Evolutionary conservation across 2,888 invertebrate species (phyloP).

Genomic region (Phortica magna): DNA sequence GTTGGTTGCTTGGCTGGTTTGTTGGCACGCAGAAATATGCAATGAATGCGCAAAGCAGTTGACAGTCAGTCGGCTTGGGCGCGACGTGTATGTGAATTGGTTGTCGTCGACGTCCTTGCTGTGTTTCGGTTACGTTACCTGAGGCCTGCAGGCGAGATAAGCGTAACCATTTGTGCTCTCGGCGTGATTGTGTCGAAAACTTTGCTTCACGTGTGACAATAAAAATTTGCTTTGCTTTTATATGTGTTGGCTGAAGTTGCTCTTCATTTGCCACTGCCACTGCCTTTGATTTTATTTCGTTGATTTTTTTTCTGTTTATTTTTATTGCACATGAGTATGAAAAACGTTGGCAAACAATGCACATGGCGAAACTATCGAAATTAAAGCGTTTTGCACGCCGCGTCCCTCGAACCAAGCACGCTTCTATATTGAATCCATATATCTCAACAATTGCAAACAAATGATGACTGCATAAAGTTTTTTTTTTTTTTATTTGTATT

Average conservation of each 20-base stretch:
- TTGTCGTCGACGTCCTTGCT: neutral
- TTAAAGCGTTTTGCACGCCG: neutral
- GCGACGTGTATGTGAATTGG: conserved; percentile 4
- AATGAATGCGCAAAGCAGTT: neutral
- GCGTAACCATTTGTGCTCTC: neutral
- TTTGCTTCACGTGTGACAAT: conserved; percentile 37
- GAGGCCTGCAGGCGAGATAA: conserved; percentile 21
- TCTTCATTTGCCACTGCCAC: neutral
- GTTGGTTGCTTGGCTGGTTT: neutral
- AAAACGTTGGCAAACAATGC: neutral
- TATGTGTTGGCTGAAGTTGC: neutral
- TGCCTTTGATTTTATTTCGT: neutral
- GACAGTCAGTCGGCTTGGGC: neutral
- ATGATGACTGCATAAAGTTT: neutral
- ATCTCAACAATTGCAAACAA: conserved; percentile 1
- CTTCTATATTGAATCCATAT: neutral
- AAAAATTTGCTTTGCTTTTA: conserved; percentile 25
- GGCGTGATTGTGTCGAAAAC: conserved; percentile 30
- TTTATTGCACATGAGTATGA: neutral
- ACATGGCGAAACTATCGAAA: neutral
- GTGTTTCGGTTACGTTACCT: neutral
- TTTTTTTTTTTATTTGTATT: conserved; percentile 27
- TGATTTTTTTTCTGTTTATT: conserved; percentile 10
- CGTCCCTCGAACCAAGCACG: neutral
- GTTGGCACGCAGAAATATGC: neutral